Percentiles rank a stretch among this genome's conserved stretches.
These are phyloP conservation scores for Aspidiotus rigidus DNA, from an alignment of 2,888 invertebrate species.

Conservation along the genomic window DNA sequence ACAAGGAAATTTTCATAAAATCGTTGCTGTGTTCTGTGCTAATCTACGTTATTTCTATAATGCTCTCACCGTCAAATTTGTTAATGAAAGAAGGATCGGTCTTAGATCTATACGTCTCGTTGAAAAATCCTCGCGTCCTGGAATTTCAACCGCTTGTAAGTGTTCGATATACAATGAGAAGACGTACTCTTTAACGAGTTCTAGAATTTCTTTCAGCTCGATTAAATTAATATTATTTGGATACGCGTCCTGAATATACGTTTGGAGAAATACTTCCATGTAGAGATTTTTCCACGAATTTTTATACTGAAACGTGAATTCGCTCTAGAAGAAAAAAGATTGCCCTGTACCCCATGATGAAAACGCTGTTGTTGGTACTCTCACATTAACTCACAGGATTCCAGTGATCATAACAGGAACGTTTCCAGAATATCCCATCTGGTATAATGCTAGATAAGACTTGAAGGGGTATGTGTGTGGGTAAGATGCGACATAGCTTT, in stretches of 20 bases:
- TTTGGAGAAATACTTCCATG: slow-evolving; percentile 30
- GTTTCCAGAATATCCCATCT: slow-evolving; percentile 30
- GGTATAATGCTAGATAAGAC: slow-evolving; percentile 23
- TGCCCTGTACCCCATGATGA: not conserved
- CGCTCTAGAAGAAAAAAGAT: too few species aligned
- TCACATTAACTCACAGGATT: not conserved
- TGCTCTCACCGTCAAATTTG: slow-evolving; percentile 16
- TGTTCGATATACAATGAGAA: slow-evolving; percentile 23
- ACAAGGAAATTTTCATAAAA: not conserved
- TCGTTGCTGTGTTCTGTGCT: too few species aligned
- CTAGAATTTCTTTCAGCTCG: slow-evolving; percentile 17
- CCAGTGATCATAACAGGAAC: slow-evolving; percentile 27
- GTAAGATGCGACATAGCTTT: slow-evolving; percentile 16
- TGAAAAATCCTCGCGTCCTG: slow-evolving; percentile 9
- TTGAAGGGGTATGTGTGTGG: slow-evolving; percentile 25
- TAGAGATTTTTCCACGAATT: slow-evolving; percentile 32
- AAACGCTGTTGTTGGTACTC: too few species aligned
- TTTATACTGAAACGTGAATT: not conserved
- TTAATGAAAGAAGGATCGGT: slow-evolving; percentile 16
- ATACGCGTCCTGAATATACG: slow-evolving; percentile 15
- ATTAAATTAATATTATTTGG: slow-evolving; percentile 16
- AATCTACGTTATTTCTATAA: not conserved
- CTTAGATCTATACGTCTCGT: slow-evolving; percentile 17
- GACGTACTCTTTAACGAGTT: slow-evolving; percentile 13
- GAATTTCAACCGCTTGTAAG: slow-evolving; percentile 8